Base-by-base conservation (phyloP, 1,140 invertebrate genomes). In the Lepidurus apus region DNA sequence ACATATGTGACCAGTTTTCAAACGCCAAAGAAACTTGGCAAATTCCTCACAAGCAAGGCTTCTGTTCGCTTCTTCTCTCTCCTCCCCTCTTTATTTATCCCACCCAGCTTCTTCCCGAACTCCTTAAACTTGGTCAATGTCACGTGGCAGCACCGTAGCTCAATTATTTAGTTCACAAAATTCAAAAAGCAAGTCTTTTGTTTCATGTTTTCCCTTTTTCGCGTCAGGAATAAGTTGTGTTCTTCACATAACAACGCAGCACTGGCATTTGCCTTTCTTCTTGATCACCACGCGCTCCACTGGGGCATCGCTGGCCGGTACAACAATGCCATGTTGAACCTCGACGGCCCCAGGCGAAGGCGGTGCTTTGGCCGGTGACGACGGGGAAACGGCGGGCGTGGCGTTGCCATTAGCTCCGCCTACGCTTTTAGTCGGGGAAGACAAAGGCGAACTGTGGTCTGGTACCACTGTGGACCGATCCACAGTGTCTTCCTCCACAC, bases 191-290 rank as follows among this genome's bases (percentile, higher is more conserved):
- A 17, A 17, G n/a, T 65, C 53, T 21, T 65, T 21, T 21, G 6
- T 65, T 21, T 7, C 21, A 7, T 11, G 17, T 65, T 65, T 65
- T 7, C 21, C 53, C 21, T 21, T n/a, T 65, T 65, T 21, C 21
- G 53, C 21, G 17, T 65, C 17, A 13, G 53, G 53, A 65, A 65
- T 65, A 11, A 21, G 21, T 13, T 65, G 17, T 75, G n/a, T 43
- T 80, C 43, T 73, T 83, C 93, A 95, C 89, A 94, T 93, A 83
- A 95, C 89, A 80, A 93, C 91, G 87, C 93, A 95, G 88, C 93
- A 95, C 85, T 93, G 91, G 88, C 93, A 94, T 87, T 93, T 94
- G 85, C 91, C 92, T 86, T 95, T 95, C 88, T 95, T 95, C 87
- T 95, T 94, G 82, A 95, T 88, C 82, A 91, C 91, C 79, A 95